Evolutionary conservation across 2,113 vertebrate species (phyloP).

Genomic region (Oplegnathus fasciatus): DNA sequence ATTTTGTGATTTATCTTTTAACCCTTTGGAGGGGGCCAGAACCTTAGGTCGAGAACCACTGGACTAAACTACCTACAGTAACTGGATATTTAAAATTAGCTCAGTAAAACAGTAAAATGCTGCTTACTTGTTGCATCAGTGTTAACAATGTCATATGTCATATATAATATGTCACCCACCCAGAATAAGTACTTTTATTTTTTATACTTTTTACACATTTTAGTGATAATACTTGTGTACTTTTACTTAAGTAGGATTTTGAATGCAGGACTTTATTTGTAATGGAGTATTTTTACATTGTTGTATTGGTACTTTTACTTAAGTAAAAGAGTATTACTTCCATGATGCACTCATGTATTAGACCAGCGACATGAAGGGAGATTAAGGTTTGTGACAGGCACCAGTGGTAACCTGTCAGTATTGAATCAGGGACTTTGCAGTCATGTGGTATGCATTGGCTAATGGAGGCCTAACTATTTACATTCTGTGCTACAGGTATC

Average conservation of each 20-base stretch:
- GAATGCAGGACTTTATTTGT: too few species aligned
- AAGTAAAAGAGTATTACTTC: too few species aligned
- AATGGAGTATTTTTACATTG: too few species aligned
- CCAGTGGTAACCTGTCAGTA: not conserved
- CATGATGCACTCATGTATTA: too few species aligned
- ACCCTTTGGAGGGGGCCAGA: not conserved
- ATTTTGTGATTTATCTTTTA: not conserved
- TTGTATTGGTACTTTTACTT: too few species aligned
- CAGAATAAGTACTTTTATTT: too few species aligned
- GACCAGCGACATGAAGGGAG: too few species aligned
- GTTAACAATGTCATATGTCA: not conserved
- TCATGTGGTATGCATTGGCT: not conserved
- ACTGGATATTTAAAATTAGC: not conserved
- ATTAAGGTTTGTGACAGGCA: not conserved
- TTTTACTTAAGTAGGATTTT: too few species aligned
- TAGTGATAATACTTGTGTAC: too few species aligned
- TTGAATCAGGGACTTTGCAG: not conserved
- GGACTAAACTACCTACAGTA: not conserved
- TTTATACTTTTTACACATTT: too few species aligned
- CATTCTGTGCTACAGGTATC: conserved; percentile 68
- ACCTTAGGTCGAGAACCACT: not conserved
- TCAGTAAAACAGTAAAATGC: not conserved
- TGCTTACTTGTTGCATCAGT: not conserved
- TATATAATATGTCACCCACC: too few species aligned
- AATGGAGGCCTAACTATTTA: not conserved